Evolutionary conservation across 2,888 invertebrate species (phyloP).

Genomic region (Cenopis cana): DNA sequence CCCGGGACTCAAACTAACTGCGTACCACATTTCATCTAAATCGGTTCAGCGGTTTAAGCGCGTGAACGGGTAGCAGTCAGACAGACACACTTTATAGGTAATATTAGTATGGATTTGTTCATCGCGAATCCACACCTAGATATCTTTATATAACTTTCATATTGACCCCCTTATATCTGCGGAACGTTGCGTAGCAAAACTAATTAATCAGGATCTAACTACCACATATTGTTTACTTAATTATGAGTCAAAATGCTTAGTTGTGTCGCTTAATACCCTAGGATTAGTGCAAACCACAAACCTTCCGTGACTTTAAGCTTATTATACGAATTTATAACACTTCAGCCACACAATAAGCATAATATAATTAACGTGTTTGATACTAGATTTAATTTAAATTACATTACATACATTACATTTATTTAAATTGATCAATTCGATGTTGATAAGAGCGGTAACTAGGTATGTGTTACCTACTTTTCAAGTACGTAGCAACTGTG

Average conservation of each 20-base stretch:
- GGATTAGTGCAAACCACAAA: neutral
- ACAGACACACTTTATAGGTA: too few species aligned
- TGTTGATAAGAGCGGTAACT: neutral
- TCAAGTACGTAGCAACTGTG: neutral
- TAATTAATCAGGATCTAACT: constrained; percentile 5
- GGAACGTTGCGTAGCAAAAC: neutral
- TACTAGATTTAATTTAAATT: too few species aligned
- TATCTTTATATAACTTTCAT: neutral
- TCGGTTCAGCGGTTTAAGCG: too few species aligned
- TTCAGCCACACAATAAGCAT: neutral
- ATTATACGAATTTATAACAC: constrained; percentile 5
- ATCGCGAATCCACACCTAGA: too few species aligned
- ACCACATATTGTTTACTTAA: too few species aligned
- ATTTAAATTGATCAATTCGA: neutral
- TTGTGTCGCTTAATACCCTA: constrained; percentile 2
- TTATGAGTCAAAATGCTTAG: constrained; percentile 5
- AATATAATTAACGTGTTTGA: neutral
- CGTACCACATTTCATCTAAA: too few species aligned
- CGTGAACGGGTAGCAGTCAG: too few species aligned
- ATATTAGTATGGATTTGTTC: too few species aligned
- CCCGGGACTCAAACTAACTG: too few species aligned
- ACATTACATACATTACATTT: too few species aligned
- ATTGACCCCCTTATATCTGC: neutral
- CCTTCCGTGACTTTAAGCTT: neutral
- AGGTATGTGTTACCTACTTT: too few species aligned